Evolutionary conservation across 64 coral and sea anemone genomes (phyloP).

Genomic region (Stichodactyla helianthus): DNA sequence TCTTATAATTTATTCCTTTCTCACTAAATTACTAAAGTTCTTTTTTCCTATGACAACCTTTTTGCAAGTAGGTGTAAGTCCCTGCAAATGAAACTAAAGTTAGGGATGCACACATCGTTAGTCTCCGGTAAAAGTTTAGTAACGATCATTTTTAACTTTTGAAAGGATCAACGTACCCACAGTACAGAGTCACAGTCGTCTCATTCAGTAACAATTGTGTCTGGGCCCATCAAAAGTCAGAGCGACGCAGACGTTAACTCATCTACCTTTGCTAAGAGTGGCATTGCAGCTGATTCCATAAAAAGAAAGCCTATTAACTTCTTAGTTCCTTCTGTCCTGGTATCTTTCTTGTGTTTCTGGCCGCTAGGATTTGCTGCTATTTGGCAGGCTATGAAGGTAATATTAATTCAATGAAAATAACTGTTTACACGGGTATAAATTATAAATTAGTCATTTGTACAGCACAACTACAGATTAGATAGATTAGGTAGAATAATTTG

Average conservation of each 20-base stretch:
- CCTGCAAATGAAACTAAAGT: no score
- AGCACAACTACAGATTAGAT: no score
- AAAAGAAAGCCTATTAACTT: slow-evolving; percentile 4
- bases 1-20: no score
- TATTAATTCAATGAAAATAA: neutral
- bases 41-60: no score
- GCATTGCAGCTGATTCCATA: no score
- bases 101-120: no score
- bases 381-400: slow-evolving; percentile 11
- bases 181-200: neutral
- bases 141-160: no score
- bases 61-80: no score
- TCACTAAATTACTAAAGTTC: no score
- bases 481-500: no score
- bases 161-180: neutral
- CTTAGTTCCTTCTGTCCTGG: slow-evolving; percentile 12
- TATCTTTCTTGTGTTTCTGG: slow-evolving; percentile 17
- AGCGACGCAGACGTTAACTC: neutral
- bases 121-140: no score
- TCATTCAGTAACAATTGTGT: neutral
- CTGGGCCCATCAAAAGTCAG: neutral
- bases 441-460: no score
- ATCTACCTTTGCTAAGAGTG: neutral
- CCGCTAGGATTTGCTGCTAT: slow-evolving; percentile 16
- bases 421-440: neutral